A percentile compares a stretch with the other conserved stretches of the same genome.
phyloP scores from a whole-genome alignment of 2,888 invertebrate species.

The Pseudococcus longispinus region DNA sequence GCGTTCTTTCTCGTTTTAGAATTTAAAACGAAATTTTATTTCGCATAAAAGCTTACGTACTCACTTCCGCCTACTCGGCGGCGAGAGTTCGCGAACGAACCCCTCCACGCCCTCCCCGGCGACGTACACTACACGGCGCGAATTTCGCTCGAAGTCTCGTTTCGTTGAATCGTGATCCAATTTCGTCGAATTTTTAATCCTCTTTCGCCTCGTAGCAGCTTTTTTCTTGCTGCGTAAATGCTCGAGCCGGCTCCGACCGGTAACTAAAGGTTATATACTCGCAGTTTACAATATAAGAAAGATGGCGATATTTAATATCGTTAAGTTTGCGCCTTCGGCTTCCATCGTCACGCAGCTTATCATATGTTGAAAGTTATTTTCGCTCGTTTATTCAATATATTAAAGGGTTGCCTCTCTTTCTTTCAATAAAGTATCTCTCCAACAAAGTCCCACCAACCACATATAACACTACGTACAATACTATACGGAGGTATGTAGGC shows the following conservation, averaged over 20 bases:
- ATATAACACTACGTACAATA: neutral
- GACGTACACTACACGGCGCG: neutral
- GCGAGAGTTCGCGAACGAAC: too few species aligned
- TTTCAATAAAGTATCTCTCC: neutral
- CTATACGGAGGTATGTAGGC: neutral
- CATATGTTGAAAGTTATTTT: constrained; percentile 10
- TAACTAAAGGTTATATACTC: neutral
- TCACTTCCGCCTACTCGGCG: neutral
- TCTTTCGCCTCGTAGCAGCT: neutral
- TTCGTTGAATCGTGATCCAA: constrained; percentile 7
- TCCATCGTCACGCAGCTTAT: neutral
- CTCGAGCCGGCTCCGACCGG: neutral
- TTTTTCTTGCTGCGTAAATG: neutral
- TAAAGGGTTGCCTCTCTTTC: neutral
- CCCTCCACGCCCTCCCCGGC: neutral
- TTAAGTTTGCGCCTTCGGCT: neutral
- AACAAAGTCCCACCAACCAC: neutral
- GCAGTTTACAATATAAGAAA: neutral
- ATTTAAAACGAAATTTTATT: neutral
- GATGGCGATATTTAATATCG: neutral
- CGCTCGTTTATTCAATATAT: constrained; percentile 21
- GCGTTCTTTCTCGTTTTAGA: neutral
- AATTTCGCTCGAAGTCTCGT: neutral
- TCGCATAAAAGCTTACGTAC: neutral
- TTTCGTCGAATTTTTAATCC: constrained; percentile 28